phyloP scores from a whole-genome alignment of 2,113 vertebrate genomes.

The Gymnogyps californianus region DNA sequence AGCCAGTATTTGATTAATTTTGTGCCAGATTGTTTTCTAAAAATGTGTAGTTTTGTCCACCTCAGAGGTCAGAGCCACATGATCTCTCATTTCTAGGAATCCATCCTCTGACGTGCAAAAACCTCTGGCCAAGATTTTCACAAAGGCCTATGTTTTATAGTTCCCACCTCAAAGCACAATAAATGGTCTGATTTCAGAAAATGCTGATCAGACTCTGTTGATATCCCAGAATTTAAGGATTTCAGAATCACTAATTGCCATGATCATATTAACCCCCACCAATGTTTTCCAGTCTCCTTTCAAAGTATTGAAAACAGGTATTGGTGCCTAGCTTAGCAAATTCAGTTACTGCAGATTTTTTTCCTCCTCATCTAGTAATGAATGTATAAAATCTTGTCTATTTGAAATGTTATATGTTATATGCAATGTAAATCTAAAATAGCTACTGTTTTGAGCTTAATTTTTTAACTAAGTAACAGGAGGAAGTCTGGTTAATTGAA shows the following conservation, averaged over 20 bases:
- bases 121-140: not conserved
- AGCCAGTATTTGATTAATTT: not conserved
- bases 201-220: not conserved
- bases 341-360: not conserved
- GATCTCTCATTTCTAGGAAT: not conserved
- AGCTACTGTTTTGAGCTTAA: not conserved
- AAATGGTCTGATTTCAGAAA: not conserved
- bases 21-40: not conserved
- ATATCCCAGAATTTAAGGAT: not conserved
- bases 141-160: not conserved
- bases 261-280: too few species aligned
- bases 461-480: not conserved
- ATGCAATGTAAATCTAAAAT: not conserved
- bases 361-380: not conserved
- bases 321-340: not conserved
- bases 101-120: not conserved
- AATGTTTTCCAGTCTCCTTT: not conserved
- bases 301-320: not conserved
- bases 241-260: not conserved
- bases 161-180: not conserved
- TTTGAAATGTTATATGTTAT: not conserved
- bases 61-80: not conserved
- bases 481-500: not conserved
- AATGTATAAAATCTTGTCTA: not conserved
- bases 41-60: not conserved